Percentiles rank a stretch among this genome's conserved stretches.
These are phyloP conservation scores for Brachionus calyciflorus DNA, from an alignment of 1,140 invertebrate species.

Conservation along the genomic window DNA sequence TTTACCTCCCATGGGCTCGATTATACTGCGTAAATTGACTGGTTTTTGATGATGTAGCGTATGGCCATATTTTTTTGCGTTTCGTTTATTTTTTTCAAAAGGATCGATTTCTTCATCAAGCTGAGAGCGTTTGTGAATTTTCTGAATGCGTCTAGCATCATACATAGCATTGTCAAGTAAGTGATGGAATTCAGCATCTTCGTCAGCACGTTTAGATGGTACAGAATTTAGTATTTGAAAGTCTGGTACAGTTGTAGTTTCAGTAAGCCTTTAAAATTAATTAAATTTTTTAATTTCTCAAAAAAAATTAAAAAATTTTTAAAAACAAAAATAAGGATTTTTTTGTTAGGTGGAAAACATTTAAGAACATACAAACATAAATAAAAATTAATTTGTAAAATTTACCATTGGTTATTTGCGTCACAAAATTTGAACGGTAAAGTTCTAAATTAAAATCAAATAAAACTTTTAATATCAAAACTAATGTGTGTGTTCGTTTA, in stretches of 20 bases:
- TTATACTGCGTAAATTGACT: slow-evolving; percentile 23
- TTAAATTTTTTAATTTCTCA: too few species aligned
- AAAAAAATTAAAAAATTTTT: too few species aligned
- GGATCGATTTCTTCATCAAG: slow-evolving; percentile 28
- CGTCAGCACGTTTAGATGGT: slow-evolving; percentile 10
- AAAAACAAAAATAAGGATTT: too few species aligned
- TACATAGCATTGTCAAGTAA: slow-evolving; percentile 30
- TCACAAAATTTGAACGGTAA: neutral
- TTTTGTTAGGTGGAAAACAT: too few species aligned
- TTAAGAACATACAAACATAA: too few species aligned
- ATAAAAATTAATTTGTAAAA: neutral
- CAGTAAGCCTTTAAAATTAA: neutral
- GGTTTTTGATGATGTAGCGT: slow-evolving; percentile 40
- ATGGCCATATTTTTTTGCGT: neutral
- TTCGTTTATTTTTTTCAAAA: neutral
- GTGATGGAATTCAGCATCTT: slow-evolving; percentile 40
- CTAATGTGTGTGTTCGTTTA: too few species aligned
- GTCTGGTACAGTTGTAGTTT: slow-evolving; percentile 15
- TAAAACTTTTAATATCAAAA: too few species aligned
- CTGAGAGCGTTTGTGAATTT: slow-evolving; percentile 38
- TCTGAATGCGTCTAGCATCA: slow-evolving; percentile 10
- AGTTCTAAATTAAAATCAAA: neutral
- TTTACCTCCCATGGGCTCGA: neutral
- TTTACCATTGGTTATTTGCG: too few species aligned
- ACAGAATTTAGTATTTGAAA: slow-evolving; percentile 24